Evolutionary conservation across 2,113 vertebrate genomes (phyloP), one percentile per base, ranked within the genome.

Genomic region (Gulo gulo): DNA sequence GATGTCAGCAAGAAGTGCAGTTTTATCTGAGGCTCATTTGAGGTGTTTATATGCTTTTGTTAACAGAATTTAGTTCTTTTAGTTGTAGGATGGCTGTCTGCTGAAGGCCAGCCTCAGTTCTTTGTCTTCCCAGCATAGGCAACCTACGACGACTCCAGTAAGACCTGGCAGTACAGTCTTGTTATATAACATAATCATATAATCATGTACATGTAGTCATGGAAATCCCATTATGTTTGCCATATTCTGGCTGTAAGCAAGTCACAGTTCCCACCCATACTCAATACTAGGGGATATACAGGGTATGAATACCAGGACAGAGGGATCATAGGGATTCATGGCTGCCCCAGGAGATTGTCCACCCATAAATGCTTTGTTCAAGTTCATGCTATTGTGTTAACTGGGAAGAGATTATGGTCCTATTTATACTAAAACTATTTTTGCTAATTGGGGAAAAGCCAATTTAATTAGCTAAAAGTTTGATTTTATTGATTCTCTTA

Each of bases 401-500:
- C 36, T 95, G 31, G 67, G 59, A 94, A 82, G 52, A 74, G 59
- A 36, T 6, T 95, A 34, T 57, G 36, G 57, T 93, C 26, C 39
- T 86, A 6, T 86, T 82, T 90, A 90, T 71, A 93, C 78, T 21
- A 76, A 78, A 82, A 79, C 39, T 80, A 34, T 89, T 87, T 87
- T 94, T 97, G 23, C 10, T 91, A 80, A 80, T 50, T 80, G 34
- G 21, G 34, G 21, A 50, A 67, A 92, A 18, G 5, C n/a, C 39
- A 74, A 11, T 93, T 67, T 42, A 93, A 86, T 78, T 89, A 88
- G 63, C 34, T 89, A 0, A 57, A 59, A 88, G 42, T 86, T 52
- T 85, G 26, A 74, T 80, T 94, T 84, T 95, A 74, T 21, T 78
- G 24, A 74, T 85, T 88, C 85, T 82, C 21, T 94, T 78, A 73